These are phyloP conservation scores for Scortum barcoo DNA, from an alignment of 2,113 vertebrate species.

Conservation along the genomic window DNA sequence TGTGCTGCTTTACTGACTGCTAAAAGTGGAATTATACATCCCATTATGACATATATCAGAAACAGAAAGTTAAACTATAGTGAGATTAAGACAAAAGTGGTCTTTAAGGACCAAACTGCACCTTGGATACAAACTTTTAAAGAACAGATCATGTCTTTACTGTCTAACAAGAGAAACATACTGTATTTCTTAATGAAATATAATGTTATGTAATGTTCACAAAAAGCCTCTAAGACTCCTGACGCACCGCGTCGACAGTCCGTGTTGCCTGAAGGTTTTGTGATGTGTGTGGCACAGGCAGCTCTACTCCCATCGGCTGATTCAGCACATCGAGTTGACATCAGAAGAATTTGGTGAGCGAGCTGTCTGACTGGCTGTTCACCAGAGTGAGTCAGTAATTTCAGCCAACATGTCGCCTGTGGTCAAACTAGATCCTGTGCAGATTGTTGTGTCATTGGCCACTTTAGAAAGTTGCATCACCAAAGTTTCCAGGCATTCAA, in stretches of 20 bases:
- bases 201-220: background rate
- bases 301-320: background rate
- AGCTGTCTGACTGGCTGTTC: background rate
- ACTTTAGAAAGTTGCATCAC: background rate
- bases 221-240: background rate
- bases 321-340: background rate
- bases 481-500: background rate
- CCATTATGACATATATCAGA: background rate
- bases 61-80: background rate
- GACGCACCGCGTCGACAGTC: background rate
- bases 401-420: conserved; percentile 20
- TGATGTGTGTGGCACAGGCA: background rate
- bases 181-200: background rate
- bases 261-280: background rate
- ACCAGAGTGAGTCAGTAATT: conserved; percentile 22
- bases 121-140: background rate
- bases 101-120: background rate
- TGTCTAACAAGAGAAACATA: background rate
- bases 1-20: background rate
- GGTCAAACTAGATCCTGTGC: conserved; percentile 25
- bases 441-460: conserved; percentile 8
- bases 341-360: background rate
- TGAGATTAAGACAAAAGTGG: background rate
- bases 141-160: background rate
- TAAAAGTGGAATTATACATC: background rate